Percentiles rank a stretch among this genome's conserved stretches.
phyloP scores from a whole-genome alignment of 2,797 vertebrate genomes.

The Carcharodon carcharias region DNA sequence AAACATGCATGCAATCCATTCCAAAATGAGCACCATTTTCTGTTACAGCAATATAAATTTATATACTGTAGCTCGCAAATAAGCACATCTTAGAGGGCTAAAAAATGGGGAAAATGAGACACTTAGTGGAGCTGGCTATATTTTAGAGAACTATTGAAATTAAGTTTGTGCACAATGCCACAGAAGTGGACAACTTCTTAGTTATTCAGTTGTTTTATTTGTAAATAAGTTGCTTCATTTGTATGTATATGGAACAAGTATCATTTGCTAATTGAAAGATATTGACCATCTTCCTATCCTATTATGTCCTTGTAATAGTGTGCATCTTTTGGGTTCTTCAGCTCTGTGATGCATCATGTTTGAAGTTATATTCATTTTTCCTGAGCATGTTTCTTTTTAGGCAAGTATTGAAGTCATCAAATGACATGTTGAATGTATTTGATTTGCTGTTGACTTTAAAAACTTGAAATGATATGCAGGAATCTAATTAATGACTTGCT shows the following conservation, averaged over 20 bases:
- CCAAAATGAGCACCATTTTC: background rate
- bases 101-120: background rate
- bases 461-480: background rate
- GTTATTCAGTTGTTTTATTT: background rate
- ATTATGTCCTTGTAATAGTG: background rate
- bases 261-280: background rate
- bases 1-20: background rate
- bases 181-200: background rate
- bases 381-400: background rate
- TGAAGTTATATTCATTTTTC: background rate
- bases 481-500: background rate
- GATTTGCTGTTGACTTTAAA: background rate
- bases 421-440: background rate
- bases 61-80: background rate
- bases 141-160: background rate
- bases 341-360: background rate
- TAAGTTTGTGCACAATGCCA: background rate
- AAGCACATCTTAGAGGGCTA: background rate
- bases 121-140: background rate
- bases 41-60: background rate
- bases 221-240: background rate
- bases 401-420: background rate
- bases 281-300: background rate
- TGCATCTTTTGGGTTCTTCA: background rate
- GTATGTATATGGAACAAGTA: background rate